These are phyloP conservation scores for Peromyscus californicus DNA, from an alignment of 2,113 vertebrate species.

Conservation along the genomic window DNA sequence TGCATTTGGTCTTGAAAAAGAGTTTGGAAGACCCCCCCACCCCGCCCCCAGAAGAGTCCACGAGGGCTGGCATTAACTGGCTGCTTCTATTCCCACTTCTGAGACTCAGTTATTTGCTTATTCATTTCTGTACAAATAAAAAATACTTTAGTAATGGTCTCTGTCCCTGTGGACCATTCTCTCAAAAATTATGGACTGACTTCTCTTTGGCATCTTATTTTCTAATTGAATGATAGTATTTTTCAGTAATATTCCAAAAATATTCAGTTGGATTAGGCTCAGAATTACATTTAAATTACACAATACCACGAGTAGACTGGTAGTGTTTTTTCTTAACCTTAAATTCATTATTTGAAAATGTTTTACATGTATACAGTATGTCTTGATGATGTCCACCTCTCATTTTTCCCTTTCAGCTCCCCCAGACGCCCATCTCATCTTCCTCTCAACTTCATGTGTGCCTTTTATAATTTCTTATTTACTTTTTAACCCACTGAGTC, in stretches of 20 bases:
- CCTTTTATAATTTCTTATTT: neutral
- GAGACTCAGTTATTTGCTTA: neutral
- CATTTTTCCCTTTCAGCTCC: too few species aligned
- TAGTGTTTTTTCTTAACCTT: neutral
- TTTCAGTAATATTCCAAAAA: conserved; percentile 36
- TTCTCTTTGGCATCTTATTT: neutral
- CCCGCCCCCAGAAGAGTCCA: neutral
- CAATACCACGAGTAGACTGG: neutral
- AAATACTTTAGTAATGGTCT: neutral
- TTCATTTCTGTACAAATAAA: conserved; percentile 14
- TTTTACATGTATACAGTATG: neutral
- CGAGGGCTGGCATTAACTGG: neutral
- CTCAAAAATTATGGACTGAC: neutral
- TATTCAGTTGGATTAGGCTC: neutral
- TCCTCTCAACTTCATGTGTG: neutral
- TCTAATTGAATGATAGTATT: neutral
- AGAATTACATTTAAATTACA: conserved; percentile 47
- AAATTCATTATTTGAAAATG: neutral
- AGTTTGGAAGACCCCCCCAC: too few species aligned
- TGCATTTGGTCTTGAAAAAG: neutral
- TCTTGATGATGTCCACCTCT: neutral
- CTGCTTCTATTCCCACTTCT: neutral
- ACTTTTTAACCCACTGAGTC: neutral
- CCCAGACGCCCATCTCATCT: too few species aligned
- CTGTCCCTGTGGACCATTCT: neutral